Evolutionary conservation across 1,140 invertebrate genomes (phyloP), one percentile per base, ranked within the genome.

Genomic region (Drosophila asahinai): DNA sequence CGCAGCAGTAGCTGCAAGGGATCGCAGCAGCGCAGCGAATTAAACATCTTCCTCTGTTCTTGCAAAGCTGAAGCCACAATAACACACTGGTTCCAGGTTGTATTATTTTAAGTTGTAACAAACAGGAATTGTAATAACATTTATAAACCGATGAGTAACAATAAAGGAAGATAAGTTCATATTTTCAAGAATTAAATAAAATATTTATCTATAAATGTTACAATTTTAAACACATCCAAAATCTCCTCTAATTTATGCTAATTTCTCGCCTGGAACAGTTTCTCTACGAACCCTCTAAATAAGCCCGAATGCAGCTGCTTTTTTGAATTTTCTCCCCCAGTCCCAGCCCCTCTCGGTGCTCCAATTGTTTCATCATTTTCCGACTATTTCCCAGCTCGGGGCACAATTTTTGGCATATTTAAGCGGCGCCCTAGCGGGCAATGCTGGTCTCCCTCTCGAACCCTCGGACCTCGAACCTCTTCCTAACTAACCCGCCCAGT

Each of bases 371-470:
- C 52, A 49, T 38, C 17, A 57, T 19, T 40, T 27, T 40, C 54
- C 47, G 9, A 43, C 30, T 38, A 49, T 48, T 40, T 43, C 30
- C 9, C 27, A 17, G 66, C 67, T 36, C 3, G 38, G 22, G 40
- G 65, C 25, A 38, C 43, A 19, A 40, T 38, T 72, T 54, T 49
- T 48, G 42, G 68, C 51, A 71, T 76, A 55, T 76, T 57, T 76
- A 55, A 61, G 59, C 36, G 43, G n/a, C 27, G 51, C 51, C 58
- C 48, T 55, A 55, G 33, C 36, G 42, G 59, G 49, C 40, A 42
- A 66, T 33, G 30, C 33, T 33, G 61, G 33, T 33, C 12, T 19
- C 1, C n/a, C 11, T 5, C 12, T 3, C 22, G 33, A 30, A 30
- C 27, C 33, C 12, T 3, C 22, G 33, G 6, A 30, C 27, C 12